phyloP scores from a whole-genome alignment of 2,113 vertebrate genomes.

The Garra rufa region DNA sequence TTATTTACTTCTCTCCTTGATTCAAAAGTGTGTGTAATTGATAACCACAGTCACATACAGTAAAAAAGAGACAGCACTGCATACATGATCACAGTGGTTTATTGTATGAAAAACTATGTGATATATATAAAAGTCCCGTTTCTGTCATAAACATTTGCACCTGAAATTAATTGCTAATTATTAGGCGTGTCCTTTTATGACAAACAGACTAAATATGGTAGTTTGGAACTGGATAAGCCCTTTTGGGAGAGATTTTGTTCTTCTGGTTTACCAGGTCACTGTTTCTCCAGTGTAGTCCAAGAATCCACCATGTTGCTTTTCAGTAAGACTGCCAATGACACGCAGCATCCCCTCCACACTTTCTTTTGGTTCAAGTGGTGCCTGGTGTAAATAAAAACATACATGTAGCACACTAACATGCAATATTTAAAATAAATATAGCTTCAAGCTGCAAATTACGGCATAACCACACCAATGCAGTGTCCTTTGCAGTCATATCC shows the following conservation, averaged over 20 bases:
- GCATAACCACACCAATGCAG: neutral
- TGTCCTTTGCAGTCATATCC: neutral
- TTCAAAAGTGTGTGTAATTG: neutral
- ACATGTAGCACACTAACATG: too few species aligned
- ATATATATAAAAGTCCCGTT: too few species aligned
- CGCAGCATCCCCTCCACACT: slow-evolving; percentile 36
- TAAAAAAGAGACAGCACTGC: neutral
- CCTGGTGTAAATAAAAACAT: too few species aligned
- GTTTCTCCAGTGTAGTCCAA: slow-evolving; percentile 43
- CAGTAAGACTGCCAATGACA: slow-evolving; percentile 34
- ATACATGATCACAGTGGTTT: neutral
- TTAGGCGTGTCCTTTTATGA: neutral
- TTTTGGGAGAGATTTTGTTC: neutral
- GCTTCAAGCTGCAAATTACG: neutral
- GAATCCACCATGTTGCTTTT: slow-evolving; percentile 41
- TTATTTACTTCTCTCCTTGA: neutral
- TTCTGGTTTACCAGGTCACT: slow-evolving; percentile 30
- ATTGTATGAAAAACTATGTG: neutral
- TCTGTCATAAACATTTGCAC: too few species aligned
- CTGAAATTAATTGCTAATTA: neutral
- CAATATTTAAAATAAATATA: neutral
- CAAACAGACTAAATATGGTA: too few species aligned
- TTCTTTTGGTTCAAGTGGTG: slow-evolving; percentile 15
- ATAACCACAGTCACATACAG: neutral
- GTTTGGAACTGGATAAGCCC: too few species aligned